phyloP scores from a whole-genome alignment of 2,113 vertebrate species.

The Hypomesus transpacificus region DNA sequence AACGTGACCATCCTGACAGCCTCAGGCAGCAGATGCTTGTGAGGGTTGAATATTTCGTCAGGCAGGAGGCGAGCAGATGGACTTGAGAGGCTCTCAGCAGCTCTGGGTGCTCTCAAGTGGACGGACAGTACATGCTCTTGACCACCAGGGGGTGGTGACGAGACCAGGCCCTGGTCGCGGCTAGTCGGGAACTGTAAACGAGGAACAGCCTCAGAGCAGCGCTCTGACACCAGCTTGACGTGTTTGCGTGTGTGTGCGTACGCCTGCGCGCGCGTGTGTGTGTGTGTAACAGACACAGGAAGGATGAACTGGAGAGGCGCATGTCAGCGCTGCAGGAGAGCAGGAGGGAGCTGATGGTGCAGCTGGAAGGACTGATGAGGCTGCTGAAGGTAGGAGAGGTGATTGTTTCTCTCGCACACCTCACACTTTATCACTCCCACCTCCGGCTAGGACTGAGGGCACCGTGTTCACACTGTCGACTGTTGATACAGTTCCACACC shows the following conservation, averaged over 20 bases:
- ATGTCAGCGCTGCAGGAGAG: slow-evolving; percentile 95
- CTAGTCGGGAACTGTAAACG: not conserved
- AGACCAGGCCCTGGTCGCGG: not conserved
- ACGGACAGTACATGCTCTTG: slow-evolving; percentile 34
- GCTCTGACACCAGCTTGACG: not conserved
- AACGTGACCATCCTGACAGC: not conserved
- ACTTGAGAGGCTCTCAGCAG: not conserved
- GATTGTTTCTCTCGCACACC: not conserved
- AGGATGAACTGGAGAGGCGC: slow-evolving; percentile 92
- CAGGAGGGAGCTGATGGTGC: slow-evolving; percentile 92
- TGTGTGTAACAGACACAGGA: slow-evolving; percentile 81
- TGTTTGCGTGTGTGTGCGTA: not conserved
- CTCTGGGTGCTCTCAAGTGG: not conserved
- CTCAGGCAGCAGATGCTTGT: slow-evolving; percentile 3
- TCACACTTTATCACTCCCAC: no score
- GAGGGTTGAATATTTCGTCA: not conserved
- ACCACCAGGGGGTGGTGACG: slow-evolving; percentile 56
- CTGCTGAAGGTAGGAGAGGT: slow-evolving; percentile 82
- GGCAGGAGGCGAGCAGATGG: not conserved
- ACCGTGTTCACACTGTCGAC: no score
- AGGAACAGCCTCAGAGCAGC: not conserved
- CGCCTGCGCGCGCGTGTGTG: not conserved
- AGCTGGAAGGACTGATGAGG: slow-evolving; percentile 95
- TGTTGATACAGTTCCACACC: no score
- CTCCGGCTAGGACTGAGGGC: no score